A percentile compares a stretch with the other conserved stretches of the same genome.
These are phyloP conservation scores for Cyrtorhinus lividipennis DNA, from an alignment of 1,140 invertebrate species.

Conservation along the genomic window DNA sequence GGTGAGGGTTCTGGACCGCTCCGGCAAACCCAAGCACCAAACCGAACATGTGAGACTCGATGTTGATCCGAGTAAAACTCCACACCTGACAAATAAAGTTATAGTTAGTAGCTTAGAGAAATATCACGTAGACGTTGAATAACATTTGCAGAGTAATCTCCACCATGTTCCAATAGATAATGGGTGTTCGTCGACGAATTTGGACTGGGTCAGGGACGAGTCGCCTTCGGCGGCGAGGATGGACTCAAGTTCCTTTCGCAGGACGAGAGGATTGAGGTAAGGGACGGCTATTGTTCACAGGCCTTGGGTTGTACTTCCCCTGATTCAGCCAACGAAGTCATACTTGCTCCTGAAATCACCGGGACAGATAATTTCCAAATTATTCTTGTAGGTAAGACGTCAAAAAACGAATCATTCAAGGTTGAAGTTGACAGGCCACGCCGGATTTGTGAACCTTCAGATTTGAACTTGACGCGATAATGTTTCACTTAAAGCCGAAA, in stretches of 20 bases:
- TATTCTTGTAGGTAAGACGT: too few relatives aligned
- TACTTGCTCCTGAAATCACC: conserved; percentile 18
- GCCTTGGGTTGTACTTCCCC: conserved; percentile 15
- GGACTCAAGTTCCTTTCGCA: conserved; percentile 91
- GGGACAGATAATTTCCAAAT: too few relatives aligned
- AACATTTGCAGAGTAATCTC: too few relatives aligned
- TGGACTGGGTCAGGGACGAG: conserved; percentile 57
- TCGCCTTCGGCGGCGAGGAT: conserved; percentile 86
- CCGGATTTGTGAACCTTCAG: too few relatives aligned
- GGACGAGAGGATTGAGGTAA: conserved; percentile 88
- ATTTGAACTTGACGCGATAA: too few relatives aligned
- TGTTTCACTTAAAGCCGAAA: too few relatives aligned
- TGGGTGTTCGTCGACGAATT: conserved; percentile 92
- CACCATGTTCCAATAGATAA: conserved; percentile 93
- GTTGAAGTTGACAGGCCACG: too few relatives aligned
- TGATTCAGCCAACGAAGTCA: conserved; percentile 8
- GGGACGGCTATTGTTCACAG: conserved; percentile 75
- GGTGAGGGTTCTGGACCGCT: conserved; percentile 27
- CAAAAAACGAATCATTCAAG: too few relatives aligned
- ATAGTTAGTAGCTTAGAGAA: not conserved
- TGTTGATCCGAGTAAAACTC: conserved; percentile 80
- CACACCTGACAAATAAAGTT: conserved; percentile 44
- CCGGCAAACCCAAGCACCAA: conserved; percentile 44
- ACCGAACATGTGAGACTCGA: conserved; percentile 73
- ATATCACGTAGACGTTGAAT: too few relatives aligned